A percentile compares a stretch with the other conserved stretches of the same genome.
Evolutionary conservation across 2,797 vertebrate genomes (phyloP).

Genomic region (Scyliorhinus canicula): DNA sequence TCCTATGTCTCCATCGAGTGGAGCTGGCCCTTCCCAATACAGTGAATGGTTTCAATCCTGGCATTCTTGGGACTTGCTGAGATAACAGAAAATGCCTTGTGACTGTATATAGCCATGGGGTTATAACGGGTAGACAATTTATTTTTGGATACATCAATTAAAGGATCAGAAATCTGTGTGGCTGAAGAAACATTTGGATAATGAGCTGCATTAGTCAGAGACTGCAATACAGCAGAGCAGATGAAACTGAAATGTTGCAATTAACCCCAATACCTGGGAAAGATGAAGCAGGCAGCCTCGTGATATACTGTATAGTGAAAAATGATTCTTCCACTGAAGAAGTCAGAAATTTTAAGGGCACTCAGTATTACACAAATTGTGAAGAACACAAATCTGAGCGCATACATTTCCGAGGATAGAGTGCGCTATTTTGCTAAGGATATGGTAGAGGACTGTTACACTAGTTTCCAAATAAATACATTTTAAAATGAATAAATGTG

Average conservation of each 20-base stretch:
- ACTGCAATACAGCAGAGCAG: neutral
- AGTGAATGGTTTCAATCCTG: neutral
- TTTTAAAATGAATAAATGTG: neutral
- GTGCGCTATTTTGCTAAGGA: neutral
- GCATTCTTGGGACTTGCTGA: neutral
- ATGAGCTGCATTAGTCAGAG: neutral
- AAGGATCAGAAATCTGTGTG: neutral
- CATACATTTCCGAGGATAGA: neutral
- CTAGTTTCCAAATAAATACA: neutral
- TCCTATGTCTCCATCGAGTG: neutral
- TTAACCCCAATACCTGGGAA: neutral
- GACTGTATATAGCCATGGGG: neutral
- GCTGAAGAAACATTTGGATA: neutral
- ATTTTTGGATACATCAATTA: neutral
- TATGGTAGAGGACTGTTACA: neutral
- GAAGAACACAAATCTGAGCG: neutral
- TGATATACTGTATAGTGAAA: too few species aligned
- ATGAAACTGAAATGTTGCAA: neutral
- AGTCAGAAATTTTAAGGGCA: neutral
- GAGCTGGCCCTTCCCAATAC: neutral
- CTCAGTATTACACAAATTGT: neutral
- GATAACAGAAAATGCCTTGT: neutral
- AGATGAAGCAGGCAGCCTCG: neutral
- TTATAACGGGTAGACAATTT: neutral
- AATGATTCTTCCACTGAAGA: neutral